Evolutionary conservation across 1,140 invertebrate species (phyloP), one percentile per base, ranked within the genome.

Genomic region (Meloidogyne hapla): DNA sequence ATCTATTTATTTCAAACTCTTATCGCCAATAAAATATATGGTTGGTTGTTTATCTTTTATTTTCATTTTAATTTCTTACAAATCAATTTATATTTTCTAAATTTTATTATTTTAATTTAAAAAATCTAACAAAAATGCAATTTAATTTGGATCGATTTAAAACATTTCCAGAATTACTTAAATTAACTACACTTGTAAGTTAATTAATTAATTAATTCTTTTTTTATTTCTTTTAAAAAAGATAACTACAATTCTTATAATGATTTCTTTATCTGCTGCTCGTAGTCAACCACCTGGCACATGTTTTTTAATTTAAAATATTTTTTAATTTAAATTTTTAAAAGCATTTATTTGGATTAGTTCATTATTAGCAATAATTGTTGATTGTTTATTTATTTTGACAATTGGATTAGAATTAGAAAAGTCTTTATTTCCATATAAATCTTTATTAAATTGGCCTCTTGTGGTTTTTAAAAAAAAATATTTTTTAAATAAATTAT

Each of bases 351-450:
- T 80, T 26, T 78, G 77, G 77, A 64, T 69, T 18, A 80, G 23
- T 61, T 79, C 69, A n/a, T 28, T 78, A 18, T 28, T 80, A 26
- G 67, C 77, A 21, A 28, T 78, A 18, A 80, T 78, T 42, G 21
- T 78, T 12, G 77, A 80, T 40, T 40, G 33, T 21, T 23, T 78
- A 12, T 65, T 23, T 61, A 64, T 78, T 21, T 12, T 78, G 61
- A 63, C 56, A 15, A 33, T 78, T 25, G 72, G 70, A n/a, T 61
- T 78, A 23, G 77, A 78, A 40, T 10, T 81, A 21, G 77, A 78
- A 9, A 28, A 71, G 6, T 18, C 69, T 33, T 40, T 78, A 42
- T 79, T 80, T 42, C 48, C 62, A n/a, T 15, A 25, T 12, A 10
- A 63, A 42, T 73, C 78, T 12, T 62, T 81, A 38, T 18, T 78